A percentile compares a stretch with the other conserved stretches of the same genome.
phyloP scores from a whole-genome alignment of 2,888 invertebrate species.

The Bellardia pandia region DNA sequence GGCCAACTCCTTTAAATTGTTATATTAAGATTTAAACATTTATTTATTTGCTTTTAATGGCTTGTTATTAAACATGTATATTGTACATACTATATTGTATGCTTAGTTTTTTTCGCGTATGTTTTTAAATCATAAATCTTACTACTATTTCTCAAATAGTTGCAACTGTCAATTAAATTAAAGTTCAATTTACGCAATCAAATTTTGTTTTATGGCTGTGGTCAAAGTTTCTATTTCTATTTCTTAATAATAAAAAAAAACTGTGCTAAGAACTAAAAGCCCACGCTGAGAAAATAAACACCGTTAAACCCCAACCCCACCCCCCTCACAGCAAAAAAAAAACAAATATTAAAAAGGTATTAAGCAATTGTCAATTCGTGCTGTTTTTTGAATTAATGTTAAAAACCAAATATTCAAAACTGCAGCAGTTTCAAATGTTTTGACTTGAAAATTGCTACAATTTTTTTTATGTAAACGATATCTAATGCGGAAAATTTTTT shows the following conservation, averaged over 20 bases:
- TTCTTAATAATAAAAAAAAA: conserved; percentile 4
- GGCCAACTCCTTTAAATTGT: background rate
- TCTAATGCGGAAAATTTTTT: conserved; percentile 71
- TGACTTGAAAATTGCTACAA: conserved; percentile 35
- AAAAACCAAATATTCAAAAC: conserved; percentile 37
- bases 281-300: conserved; percentile 63
- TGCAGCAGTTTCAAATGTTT: conserved; percentile 29
- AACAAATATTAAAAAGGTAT: conserved; percentile 58
- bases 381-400: conserved; percentile 47
- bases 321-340: too few relatives aligned
- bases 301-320: background rate
- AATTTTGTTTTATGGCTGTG: conserved; percentile 19
- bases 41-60: conserved; percentile 46
- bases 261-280: conserved; percentile 55
- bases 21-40: conserved; percentile 26
- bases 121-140: conserved; percentile 57
- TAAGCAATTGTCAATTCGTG: conserved; percentile 73
- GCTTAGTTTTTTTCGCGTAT: conserved; percentile 25
- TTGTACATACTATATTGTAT: background rate
- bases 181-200: conserved; percentile 71
- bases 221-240: background rate
- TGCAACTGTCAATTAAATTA: conserved; percentile 70
- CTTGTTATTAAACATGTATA: conserved; percentile 38
- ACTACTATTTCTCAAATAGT: conserved; percentile 46
- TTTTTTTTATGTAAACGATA: conserved; percentile 65